Base-by-base conservation (phyloP, 2,888 invertebrate species). In the Cremastinae sp. region DNA sequence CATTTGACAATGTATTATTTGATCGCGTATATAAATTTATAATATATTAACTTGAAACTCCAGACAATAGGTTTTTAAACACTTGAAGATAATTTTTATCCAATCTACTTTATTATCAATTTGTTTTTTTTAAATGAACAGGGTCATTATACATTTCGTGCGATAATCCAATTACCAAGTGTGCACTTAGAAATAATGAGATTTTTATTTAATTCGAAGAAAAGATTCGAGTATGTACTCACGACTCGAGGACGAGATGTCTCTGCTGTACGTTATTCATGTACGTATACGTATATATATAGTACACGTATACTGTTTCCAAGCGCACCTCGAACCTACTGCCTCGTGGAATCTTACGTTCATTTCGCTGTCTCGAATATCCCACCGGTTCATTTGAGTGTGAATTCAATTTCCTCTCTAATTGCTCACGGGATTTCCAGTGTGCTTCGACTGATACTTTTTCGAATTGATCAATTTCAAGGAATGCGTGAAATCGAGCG, bases 341-440 rank as follows among this genome's bases (percentile, higher is more conserved):
- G 18, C 59, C 51, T 59, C 7, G 18, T 8, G 14, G 20, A 54
- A 43, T 45, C 54, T 66, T 43, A 43, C 41, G 45, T 34, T 28
- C 43, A 8, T 10, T 36, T 36, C 18, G 34, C 54, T 45, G 54
- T 54, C 54, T 54, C 43, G 16, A 18, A 41, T 43, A 68, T 47
- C n/a, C 54, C 28, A 45, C 54, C 22, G 28, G 56, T 36, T 59
- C 65, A 75, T 75, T 56, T 49, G 54, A 59, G 69, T 73, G 65
- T 65, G 61, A 75, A 78, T 75, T 75, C 72, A 72, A 75, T 49
- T 75, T 68, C 61, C 68, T 59, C 54, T 78, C 71, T 64, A 74
- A 72, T 72, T 72, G 43, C 54, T 34, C 53, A 8, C 12, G 66
- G 53, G 49, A 36, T 47, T 34, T 2, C 49, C 36, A 10, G 56